Base-by-base conservation (phyloP, 2,797 vertebrate species). In the Labeo calbasu region DNA sequence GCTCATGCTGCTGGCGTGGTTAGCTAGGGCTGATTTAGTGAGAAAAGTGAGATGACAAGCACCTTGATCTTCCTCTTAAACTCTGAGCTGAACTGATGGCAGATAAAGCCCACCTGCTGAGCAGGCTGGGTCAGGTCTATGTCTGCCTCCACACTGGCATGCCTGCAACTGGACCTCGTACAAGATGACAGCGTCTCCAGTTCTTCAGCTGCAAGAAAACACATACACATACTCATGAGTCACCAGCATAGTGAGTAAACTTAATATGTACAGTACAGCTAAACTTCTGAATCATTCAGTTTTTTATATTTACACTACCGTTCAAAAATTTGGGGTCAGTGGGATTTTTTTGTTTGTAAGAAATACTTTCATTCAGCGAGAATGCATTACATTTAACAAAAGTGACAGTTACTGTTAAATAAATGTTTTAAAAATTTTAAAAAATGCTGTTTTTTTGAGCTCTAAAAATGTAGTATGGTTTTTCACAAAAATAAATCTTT, bases 31-130 rank as follows among this genome's bases (percentile, higher is more conserved):
- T 8, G 4, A 46, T 43, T 71, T 15, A 55, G 3, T 43, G 48
- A 21, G 50, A 68, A 73, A 79, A 25, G 0, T 63, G 17, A 48
- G 5, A 55, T 23, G n/a, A 83, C 61, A 32, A 71, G 25, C 77
- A 96, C 98, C 94, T 97, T 90, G 19, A 95, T 93, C 92, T 96
- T 99, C 82, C 92, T 95, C 61, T 95, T 93, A 1, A 96, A 91
- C 85, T 97, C 95, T 12, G 95, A 93, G 89, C 91, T 96, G 84
- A 98, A 89, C 85, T 96, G 93, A 86, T 94, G 93, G 89, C 92
- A 96, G 68, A 97, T 85, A 53, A 85, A 79, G 48, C 80, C 88
- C 70, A 95, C 50, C 86, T 92, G 77, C 72, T 91, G 94, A 32
- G 86, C 89, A 92, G 93, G 92, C 28, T 90, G 79, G 7, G 95